Evolutionary conservation across 1,140 invertebrate genomes (phyloP).

Genomic region (Drosophila ohnishii): DNA sequence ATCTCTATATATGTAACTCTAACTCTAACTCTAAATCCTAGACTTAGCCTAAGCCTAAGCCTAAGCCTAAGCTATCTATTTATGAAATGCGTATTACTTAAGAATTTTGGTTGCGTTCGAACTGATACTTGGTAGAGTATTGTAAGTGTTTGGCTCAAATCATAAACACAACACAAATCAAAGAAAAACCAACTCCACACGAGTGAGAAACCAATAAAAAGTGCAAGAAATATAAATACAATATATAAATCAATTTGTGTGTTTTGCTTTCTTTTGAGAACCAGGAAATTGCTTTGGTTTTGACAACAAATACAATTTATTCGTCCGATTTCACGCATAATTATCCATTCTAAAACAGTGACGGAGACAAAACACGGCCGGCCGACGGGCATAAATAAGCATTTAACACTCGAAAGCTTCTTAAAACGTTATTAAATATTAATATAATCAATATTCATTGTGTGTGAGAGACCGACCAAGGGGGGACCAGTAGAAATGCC

Average conservation of each 20-base stretch:
- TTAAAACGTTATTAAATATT: constrained; percentile 81
- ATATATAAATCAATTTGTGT: constrained; percentile 11
- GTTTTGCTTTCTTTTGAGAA: constrained; percentile 10
- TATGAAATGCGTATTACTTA: constrained; percentile 36
- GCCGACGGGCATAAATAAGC: constrained; percentile 66
- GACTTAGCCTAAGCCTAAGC: constrained; percentile 10
- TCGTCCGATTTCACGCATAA: constrained; percentile 52
- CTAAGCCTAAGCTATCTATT: constrained; percentile 40
- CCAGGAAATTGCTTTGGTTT: constrained; percentile 32
- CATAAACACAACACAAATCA: constrained; percentile 7
- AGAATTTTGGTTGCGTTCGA: constrained; percentile 58
- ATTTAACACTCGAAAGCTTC: constrained; percentile 79
- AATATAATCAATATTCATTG: constrained; percentile 80
- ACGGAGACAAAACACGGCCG: constrained; percentile 16
- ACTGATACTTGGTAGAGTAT: constrained; percentile 61
- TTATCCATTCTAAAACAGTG: constrained; percentile 19
- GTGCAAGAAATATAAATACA: constrained; percentile 32
- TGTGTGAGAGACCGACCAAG: constrained; percentile 36
- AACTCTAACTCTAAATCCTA: constrained; percentile 54
- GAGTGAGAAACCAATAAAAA: constrained; percentile 42
- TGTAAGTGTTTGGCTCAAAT: constrained; percentile 54
- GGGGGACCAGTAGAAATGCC: constrained; percentile 13
- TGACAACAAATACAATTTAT: constrained; percentile 56
- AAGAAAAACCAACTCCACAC: constrained; percentile 9
- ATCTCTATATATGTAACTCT: constrained; percentile 52